phyloP scores from a whole-genome alignment of 2,888 invertebrate genomes.

The Scelioninae gen. 1 region DNA sequence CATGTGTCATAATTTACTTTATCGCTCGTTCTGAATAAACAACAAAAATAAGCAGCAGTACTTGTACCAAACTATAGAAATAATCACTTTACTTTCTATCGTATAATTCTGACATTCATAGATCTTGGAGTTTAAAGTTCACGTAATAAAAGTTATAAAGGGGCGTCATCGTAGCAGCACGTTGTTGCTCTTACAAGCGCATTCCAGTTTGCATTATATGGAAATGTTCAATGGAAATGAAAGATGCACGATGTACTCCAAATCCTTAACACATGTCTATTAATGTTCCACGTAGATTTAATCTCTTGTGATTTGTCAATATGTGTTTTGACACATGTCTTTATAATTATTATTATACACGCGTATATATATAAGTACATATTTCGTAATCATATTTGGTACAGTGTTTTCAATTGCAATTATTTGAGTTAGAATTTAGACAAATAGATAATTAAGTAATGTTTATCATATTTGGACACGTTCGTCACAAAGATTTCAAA shows the following conservation, averaged over 20 bases:
- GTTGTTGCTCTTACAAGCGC: constrained; percentile 20
- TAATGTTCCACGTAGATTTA: too few species aligned
- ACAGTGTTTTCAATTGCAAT: not conserved
- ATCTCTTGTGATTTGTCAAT: constrained; percentile 12
- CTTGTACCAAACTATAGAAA: constrained; percentile 10
- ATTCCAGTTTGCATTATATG: constrained; percentile 32
- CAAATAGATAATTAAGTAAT: constrained; percentile 5
- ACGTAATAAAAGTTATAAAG: constrained; percentile 43
- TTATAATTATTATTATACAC: constrained; percentile 18
- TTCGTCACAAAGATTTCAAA: not conserved
- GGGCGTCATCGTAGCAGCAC: constrained; percentile 32
- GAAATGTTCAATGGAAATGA: constrained; percentile 23
- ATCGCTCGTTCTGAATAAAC: constrained; percentile 19
- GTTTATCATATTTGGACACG: not conserved
- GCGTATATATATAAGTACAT: not conserved
- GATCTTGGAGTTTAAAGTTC: constrained; percentile 53
- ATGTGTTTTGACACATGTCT: constrained; percentile 11
- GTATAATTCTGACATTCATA: constrained; percentile 44
- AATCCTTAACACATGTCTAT: too few species aligned
- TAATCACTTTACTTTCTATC: constrained; percentile 46
- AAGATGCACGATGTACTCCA: not conserved
- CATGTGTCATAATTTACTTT: constrained; percentile 13
- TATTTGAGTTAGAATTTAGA: not conserved
- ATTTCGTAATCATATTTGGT: not conserved
- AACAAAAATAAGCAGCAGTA: not conserved